Base-by-base conservation (phyloP, 2,888 invertebrate species). In the Synanthedon andrenaeformis region DNA sequence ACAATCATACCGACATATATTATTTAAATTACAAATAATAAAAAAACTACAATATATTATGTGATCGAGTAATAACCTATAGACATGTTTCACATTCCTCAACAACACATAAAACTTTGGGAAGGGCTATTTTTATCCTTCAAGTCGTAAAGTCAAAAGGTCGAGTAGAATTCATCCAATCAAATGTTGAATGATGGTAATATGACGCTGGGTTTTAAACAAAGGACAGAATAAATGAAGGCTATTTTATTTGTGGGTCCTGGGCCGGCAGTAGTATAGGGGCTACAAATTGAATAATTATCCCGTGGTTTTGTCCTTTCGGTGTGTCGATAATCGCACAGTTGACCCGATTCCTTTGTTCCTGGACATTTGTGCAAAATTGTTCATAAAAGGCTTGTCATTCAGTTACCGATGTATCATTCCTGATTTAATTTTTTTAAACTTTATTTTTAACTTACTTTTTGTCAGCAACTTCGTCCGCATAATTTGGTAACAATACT, bases 221-320 rank as follows among this genome's bases (percentile, higher is more conserved):
- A 73, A 74, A 70, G 70, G 71, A 61, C 59, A 58, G 60, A 61
- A 66, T 72, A 74, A 76, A 76, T 70, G 71, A 65, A 59, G 64
- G 69, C 69, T 64, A 71, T 74, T 76, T 74, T 72, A 74, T 69
- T 67, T 64, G 61, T 57, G 62, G 62, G 59, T 14, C 41, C 59
- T 59, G 59, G 23, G 56, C 56, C 53, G 55, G 54, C 60, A 62
- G 56, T 56, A 62, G 56, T 56, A 62, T 64, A 66, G 69, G 70
- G 71, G 77, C 72, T 71, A 82, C 80, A 79, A 82, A 80, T 81
- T 81, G 80, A 78, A 79, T 80, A 79, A 81, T 82, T 82, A 81
- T 75, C 71, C 70, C 63, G 59, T 61, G 64, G 66, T 65, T 76
- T 79, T 78, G 74, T 76, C 67, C 70, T 62, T 58, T 57, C 62